Evolutionary conservation across 2,113 vertebrate species (phyloP).

Genomic region (Mobula birostris): DNA sequence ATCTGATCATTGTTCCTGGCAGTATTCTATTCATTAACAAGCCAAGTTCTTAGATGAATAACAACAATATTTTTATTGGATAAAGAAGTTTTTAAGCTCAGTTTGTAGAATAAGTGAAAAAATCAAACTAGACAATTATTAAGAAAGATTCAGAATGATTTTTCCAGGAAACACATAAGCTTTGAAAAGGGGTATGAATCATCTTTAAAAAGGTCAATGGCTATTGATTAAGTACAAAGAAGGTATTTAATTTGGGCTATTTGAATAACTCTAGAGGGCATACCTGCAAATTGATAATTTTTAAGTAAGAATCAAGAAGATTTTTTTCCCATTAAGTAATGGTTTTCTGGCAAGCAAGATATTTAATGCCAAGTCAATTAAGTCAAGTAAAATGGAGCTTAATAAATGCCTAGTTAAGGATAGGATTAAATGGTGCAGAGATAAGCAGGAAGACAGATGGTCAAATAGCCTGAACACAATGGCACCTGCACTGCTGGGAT

Average conservation of each 20-base stretch:
- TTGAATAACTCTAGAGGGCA: not conserved
- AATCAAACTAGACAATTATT: not conserved
- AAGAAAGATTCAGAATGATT: not conserved
- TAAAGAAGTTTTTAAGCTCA: not conserved
- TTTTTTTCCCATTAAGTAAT: not conserved
- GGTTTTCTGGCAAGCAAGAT: constrained; percentile 6
- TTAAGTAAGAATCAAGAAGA: not conserved
- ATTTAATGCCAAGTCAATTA: constrained; percentile 28
- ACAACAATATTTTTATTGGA: not conserved
- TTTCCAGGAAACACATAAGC: not conserved
- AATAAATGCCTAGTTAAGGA: constrained; percentile 22
- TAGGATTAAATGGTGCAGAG: constrained; percentile 21
- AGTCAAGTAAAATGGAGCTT: not conserved
- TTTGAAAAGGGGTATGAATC: not conserved
- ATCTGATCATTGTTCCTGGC: not conserved
- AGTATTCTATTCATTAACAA: not conserved
- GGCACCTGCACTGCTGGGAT: constrained; percentile 7
- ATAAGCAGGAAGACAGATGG: constrained; percentile 23
- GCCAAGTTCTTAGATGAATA: not conserved
- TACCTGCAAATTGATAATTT: not conserved
- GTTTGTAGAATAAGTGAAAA: not conserved
- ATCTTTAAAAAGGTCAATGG: not conserved
- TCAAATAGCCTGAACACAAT: constrained; percentile 16
- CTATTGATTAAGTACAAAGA: not conserved
- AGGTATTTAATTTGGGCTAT: not conserved